These are phyloP conservation scores for Cryptomyrus ogoouensis DNA, from an alignment of 2,113 vertebrate species.

Conservation along the genomic window DNA sequence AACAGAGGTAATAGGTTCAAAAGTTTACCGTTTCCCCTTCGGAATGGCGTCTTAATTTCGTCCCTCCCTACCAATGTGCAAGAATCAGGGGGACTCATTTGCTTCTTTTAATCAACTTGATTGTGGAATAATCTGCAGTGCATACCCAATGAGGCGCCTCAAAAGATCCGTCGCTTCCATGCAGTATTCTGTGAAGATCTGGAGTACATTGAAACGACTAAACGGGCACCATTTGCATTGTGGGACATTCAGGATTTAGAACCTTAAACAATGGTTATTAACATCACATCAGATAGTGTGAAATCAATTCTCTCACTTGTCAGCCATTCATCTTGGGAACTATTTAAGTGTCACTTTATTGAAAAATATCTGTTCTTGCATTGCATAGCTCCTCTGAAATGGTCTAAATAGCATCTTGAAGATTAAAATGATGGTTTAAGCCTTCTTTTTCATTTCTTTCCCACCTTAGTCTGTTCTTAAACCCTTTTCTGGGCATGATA, in stretches of 20 bases:
- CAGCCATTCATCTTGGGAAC: slow-evolving; percentile 33
- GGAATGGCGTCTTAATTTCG: slow-evolving; percentile 60
- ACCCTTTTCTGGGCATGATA: slow-evolving; percentile 18
- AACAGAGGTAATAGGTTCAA: slow-evolving; percentile 64
- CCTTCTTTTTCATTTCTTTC: slow-evolving; percentile 14
- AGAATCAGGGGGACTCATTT: slow-evolving; percentile 45
- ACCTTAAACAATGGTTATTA: slow-evolving; percentile 49
- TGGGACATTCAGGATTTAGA: slow-evolving; percentile 34
- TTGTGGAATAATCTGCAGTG: slow-evolving; percentile 46
- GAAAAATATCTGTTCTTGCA: slow-evolving; percentile 19
- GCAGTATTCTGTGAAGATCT: slow-evolving; percentile 46
- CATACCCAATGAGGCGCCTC: slow-evolving; percentile 48
- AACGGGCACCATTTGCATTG: slow-evolving; percentile 36
- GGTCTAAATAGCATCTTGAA: slow-evolving; percentile 22
- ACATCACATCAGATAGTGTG: slow-evolving; percentile 47
- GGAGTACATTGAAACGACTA: slow-evolving; percentile 42
- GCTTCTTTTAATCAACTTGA: slow-evolving; percentile 40
- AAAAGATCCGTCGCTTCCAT: slow-evolving; percentile 37
- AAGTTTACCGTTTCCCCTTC: slow-evolving; percentile 60
- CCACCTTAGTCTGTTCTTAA: neutral
- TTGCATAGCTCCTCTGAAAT: slow-evolving; percentile 12
- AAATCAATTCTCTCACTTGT: slow-evolving; percentile 59
- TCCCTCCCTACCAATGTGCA: slow-evolving; percentile 46
- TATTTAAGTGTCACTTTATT: slow-evolving; percentile 43
- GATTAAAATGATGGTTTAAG: slow-evolving; percentile 20